phyloP scores from a whole-genome alignment of 2,797 vertebrate genomes.

The Bothrops alternatus region DNA sequence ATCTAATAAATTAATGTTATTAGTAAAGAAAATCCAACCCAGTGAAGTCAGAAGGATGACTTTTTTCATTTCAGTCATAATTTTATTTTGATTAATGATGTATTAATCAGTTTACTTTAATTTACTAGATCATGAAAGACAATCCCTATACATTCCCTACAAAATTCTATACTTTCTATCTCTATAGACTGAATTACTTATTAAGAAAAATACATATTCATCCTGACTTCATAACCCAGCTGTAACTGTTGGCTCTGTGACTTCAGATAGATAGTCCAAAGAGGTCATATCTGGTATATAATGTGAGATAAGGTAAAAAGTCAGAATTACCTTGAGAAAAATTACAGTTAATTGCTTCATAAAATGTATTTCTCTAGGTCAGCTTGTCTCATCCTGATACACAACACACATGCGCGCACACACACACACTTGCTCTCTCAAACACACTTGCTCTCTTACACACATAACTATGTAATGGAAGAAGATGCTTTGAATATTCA shows the following conservation, averaged over 20 bases:
- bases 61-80: conserved; percentile 19
- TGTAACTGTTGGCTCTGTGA: conserved; percentile 7
- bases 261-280: not conserved
- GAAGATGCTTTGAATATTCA: not conserved
- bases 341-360: conserved; percentile 8
- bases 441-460: not conserved
- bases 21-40: conserved; percentile 27
- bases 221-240: conserved; percentile 16
- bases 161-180: not conserved
- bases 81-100: conserved; percentile 26
- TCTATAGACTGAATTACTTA: not conserved
- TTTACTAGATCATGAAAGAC: conserved; percentile 25
- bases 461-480: not conserved
- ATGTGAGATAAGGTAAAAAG: not conserved
- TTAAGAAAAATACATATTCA: conserved; percentile 12
- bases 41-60: conserved; percentile 6
- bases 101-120: conserved; percentile 26
- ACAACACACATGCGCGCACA: not conserved
- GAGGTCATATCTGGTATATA: not conserved
- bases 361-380: not conserved
- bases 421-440: not conserved
- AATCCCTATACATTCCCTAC: conserved; percentile 1
- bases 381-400: not conserved
- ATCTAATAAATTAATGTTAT: conserved; percentile 29
- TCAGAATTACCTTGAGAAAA: not conserved